Evolutionary conservation across 2,888 invertebrate species (phyloP).

Genomic region (Rhingia campestris): DNA sequence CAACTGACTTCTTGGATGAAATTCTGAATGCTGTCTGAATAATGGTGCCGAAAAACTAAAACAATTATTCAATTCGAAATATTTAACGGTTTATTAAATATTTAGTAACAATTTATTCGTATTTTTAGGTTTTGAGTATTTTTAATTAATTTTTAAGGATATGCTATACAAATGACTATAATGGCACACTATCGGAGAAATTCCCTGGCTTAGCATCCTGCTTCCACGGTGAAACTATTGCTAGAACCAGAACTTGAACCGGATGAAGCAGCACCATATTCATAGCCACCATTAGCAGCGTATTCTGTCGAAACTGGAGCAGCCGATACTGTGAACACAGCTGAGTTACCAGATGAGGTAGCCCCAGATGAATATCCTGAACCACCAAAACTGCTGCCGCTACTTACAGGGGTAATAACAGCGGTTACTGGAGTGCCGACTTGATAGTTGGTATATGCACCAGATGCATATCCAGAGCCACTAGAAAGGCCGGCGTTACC

Average conservation of each 20-base stretch:
- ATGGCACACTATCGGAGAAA: constrained; percentile 12
- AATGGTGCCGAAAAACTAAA: too few relatives aligned
- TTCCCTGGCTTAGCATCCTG: constrained; percentile 35
- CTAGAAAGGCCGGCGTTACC: constrained; percentile 33
- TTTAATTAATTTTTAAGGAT: not conserved
- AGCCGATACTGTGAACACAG: constrained; percentile 15
- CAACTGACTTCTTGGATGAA: too few relatives aligned
- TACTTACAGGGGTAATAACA: constrained; percentile 1
- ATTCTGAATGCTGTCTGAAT: too few relatives aligned
- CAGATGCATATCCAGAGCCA: constrained; percentile 5
- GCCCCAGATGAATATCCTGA: constrained; percentile 28
- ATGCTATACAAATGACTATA: constrained; percentile 16
- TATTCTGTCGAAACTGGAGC: constrained; percentile 26
- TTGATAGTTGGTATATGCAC: constrained; percentile 42
- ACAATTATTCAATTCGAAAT: not conserved
- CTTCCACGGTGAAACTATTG: not conserved
- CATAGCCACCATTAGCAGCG: constrained; percentile 18
- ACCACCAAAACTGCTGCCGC: constrained; percentile 10
- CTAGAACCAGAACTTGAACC: not conserved
- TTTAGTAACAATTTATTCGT: constrained; percentile 5
- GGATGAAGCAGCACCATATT: constrained; percentile 29
- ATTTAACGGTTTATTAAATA: not conserved
- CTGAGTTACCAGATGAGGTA: constrained; percentile 23
- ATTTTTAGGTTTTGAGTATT: not conserved
- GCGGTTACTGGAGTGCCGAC: not conserved